Evolutionary conservation across 2,113 vertebrate genomes (phyloP).

Genomic region (Poeciliopsis occidentalis): DNA sequence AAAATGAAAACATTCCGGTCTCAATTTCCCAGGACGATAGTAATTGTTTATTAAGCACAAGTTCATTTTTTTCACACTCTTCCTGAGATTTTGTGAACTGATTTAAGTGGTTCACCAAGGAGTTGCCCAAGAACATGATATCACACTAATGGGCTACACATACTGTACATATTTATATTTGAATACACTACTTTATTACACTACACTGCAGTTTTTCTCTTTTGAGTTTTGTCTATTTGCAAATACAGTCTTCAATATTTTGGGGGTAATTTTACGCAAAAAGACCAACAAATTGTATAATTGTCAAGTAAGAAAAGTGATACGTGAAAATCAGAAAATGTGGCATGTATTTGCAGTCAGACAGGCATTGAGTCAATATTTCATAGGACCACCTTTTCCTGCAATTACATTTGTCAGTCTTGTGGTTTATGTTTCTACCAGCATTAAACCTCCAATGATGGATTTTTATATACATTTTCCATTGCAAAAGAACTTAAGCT

Average conservation of each 20-base stretch:
- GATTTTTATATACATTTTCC: background rate
- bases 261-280: background rate
- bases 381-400: too few relatives aligned
- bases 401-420: background rate
- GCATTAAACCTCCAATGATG: background rate
- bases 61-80: slow-evolving; percentile 55
- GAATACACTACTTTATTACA: background rate
- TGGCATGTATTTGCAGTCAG: background rate
- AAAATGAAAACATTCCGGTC: slow-evolving; percentile 74
- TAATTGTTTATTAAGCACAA: slow-evolving; percentile 69
- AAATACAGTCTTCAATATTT: background rate
- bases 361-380: too few relatives aligned
- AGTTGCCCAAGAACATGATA: slow-evolving; percentile 50
- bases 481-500: background rate
- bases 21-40: slow-evolving; percentile 60
- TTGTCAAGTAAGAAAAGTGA: too few relatives aligned
- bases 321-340: too few relatives aligned
- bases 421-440: background rate
- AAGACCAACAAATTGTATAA: too few relatives aligned
- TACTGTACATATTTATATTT: background rate
- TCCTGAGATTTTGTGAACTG: slow-evolving; percentile 53
- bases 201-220: background rate
- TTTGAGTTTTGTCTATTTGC: background rate
- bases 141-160: slow-evolving; percentile 32
- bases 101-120: slow-evolving; percentile 65